These are phyloP conservation scores for Micronycteris hirsuta DNA, from an alignment of 2,113 vertebrate genomes.

Conservation along the genomic window DNA sequence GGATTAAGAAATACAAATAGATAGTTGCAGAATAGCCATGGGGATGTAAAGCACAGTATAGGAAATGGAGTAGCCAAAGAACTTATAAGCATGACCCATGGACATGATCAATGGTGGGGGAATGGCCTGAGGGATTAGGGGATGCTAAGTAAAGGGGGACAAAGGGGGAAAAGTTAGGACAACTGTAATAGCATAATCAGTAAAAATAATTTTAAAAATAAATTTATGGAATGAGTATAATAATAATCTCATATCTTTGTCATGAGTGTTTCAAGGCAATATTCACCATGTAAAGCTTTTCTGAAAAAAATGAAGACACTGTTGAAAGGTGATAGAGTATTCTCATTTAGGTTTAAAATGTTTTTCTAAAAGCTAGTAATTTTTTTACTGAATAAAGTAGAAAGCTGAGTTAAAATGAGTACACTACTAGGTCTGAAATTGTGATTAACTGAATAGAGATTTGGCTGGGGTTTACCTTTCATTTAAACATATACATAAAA, in stretches of 20 bases:
- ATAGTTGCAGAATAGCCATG: too few species aligned
- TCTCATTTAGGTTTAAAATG: neutral
- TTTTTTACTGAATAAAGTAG: neutral
- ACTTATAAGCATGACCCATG: too few species aligned
- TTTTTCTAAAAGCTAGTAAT: conserved; percentile 1
- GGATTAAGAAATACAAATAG: too few species aligned
- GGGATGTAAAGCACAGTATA: too few species aligned
- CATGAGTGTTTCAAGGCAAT: conserved; percentile 30
- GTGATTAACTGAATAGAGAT: neutral
- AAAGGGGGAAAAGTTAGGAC: too few species aligned
- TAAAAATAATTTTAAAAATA: too few species aligned
- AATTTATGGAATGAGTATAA: neutral
- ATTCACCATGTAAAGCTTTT: conserved; percentile 8
- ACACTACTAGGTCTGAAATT: neutral
- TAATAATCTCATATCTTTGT: neutral
- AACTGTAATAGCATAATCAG: too few species aligned
- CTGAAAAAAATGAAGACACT: conserved; percentile 8
- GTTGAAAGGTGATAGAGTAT: conserved; percentile 6
- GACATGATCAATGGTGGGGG: too few species aligned
- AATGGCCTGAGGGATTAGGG: too few species aligned
- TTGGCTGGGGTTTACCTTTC: neutral
- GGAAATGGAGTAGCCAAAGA: too few species aligned
- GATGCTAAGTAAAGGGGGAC: too few species aligned
- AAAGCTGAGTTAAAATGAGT: neutral
- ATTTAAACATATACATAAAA: neutral